A percentile compares a stretch with the other conserved stretches of the same genome.
Conservation (phyloP, 2,113 vertebrate genomes). For the Bos taurus region ARS-UCD2.0 NC_037347.1:59686501-59687000, state of each 20-base stretch:
- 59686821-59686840: neutral
- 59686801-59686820: neutral
- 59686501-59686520: neutral
- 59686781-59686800: neutral
- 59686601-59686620: neutral
- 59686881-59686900: neutral
- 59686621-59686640: neutral
- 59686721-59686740: neutral
- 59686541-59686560: neutral
- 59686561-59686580: fast-evolving
- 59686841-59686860: neutral
- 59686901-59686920: neutral
- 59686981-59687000: neutral
- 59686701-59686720: neutral
- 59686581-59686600: neutral
- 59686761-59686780: neutral
- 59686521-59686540: neutral
- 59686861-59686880: neutral
- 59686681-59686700: neutral
- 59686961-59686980: neutral
- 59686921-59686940: neutral
- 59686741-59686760: neutral
- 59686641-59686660: neutral
- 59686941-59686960: neutral
- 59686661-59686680: neutral